Percentiles rank a stretch among this genome's conserved stretches.
Evolutionary conservation across 2,888 invertebrate genomes (phyloP).

Genomic region (Hydrotaea cyrtoneurina): DNA sequence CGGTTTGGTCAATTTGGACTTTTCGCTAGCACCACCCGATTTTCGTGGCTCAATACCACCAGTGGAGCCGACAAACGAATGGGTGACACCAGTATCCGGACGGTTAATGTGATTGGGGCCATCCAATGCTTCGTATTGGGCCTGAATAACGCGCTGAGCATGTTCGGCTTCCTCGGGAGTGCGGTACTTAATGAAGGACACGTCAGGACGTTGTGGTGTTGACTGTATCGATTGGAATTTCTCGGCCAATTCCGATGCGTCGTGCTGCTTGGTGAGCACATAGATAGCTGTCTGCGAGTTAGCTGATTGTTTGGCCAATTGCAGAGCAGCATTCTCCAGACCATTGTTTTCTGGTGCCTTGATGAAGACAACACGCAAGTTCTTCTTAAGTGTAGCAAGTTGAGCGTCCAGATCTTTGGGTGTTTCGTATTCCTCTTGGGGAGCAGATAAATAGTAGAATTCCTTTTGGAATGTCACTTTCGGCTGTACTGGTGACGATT

Average conservation of each 20-base stretch:
- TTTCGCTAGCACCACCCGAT: not conserved
- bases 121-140: slow-evolving; percentile 71
- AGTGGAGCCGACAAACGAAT: slow-evolving; percentile 57
- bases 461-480: slow-evolving; percentile 64
- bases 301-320: slow-evolving; percentile 67
- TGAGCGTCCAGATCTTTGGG: slow-evolving; percentile 57
- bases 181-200: slow-evolving; percentile 74
- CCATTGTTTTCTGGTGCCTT: slow-evolving; percentile 71
- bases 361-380: slow-evolving; percentile 71
- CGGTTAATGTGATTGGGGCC: slow-evolving; percentile 70
- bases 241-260: slow-evolving; percentile 66
- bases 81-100: slow-evolving; percentile 69
- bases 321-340: slow-evolving; percentile 66
- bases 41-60: slow-evolving; percentile 33
- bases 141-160: slow-evolving; percentile 73
- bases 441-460: slow-evolving; percentile 70
- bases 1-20: slow-evolving; percentile 32
- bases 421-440: slow-evolving; percentile 66
- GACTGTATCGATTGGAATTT: slow-evolving; percentile 64
- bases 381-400: slow-evolving; percentile 65
- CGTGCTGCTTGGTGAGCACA: slow-evolving; percentile 71
- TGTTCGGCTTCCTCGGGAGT: slow-evolving; percentile 72
- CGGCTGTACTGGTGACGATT: not conserved
- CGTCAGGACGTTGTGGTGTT: slow-evolving; percentile 71
- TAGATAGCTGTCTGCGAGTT: slow-evolving; percentile 70